A percentile compares a stretch with the other conserved stretches of the same genome.
These are phyloP conservation scores for Diadromus collaris DNA, from an alignment of 2,888 invertebrate genomes.

Conservation along the genomic window DNA sequence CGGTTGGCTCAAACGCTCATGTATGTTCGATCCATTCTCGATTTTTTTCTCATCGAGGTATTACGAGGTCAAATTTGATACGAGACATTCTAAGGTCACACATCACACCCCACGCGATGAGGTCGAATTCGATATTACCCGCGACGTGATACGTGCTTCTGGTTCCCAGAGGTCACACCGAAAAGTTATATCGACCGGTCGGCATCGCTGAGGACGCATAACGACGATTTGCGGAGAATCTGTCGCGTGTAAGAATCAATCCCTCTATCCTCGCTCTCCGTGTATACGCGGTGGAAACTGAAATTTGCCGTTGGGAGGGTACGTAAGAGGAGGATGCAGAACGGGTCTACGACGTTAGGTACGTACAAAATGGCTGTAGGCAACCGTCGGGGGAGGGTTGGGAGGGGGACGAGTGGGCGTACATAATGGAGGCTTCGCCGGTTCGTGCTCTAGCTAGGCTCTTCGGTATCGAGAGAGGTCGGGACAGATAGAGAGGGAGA, in stretches of 20 bases:
- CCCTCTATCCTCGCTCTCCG: conserved; percentile 9
- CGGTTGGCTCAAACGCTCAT: too few relatives aligned
- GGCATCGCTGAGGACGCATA: background rate
- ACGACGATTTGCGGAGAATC: conserved; percentile 15
- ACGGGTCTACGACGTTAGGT: conserved; percentile 58
- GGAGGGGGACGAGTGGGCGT: conserved; percentile 76
- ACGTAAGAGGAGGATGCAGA: conserved; percentile 61
- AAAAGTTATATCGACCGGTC: background rate
- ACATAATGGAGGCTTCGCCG: conserved; percentile 78
- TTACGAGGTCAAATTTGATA: background rate
- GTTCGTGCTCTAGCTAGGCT: conserved; percentile 64
- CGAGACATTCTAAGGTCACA: too few relatives aligned
- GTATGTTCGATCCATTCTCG: too few relatives aligned
- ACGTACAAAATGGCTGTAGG: conserved; percentile 79
- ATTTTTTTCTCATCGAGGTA: too few relatives aligned
- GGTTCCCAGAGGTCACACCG: background rate
- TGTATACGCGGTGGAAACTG: conserved; percentile 18
- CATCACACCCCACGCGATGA: background rate
- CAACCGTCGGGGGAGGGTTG: conserved; percentile 57
- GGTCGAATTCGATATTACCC: background rate
- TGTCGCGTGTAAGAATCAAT: conserved; percentile 28
- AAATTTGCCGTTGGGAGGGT: conserved; percentile 42
- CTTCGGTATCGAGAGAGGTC: conserved; percentile 55
- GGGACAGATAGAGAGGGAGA: conserved; percentile 62
- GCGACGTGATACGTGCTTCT: background rate